A percentile compares a stretch with the other conserved stretches of the same genome.
Conservation (phyloP, 2,113 vertebrate genomes). For the Dicentrarchus labrax region DNA sequence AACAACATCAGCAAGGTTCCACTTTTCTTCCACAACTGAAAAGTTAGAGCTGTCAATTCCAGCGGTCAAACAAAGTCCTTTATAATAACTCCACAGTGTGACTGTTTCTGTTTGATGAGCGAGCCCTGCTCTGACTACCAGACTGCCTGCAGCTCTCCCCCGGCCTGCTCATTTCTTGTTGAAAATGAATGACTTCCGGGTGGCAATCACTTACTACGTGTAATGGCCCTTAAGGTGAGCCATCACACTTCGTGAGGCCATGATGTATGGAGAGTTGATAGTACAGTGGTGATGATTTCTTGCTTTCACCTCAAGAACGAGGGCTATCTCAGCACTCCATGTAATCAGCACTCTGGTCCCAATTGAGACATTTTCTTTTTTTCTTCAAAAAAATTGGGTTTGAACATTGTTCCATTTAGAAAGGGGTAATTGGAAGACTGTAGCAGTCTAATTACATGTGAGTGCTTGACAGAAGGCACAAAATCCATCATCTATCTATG, state of each 20-base stretch:
- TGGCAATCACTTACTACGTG: constrained; percentile 37
- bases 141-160: constrained; percentile 20
- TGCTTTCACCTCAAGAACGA: neutral
- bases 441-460: constrained; percentile 34
- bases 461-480: constrained; percentile 51
- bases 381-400: constrained; percentile 20
- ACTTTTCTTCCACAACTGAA: neutral
- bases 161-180: constrained; percentile 28
- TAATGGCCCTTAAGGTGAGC: constrained; percentile 50
- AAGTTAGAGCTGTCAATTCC: constrained; percentile 29
- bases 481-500: constrained; percentile 38
- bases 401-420: constrained; percentile 13
- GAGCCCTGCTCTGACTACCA: neutral
- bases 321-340: neutral
- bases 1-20: neutral
- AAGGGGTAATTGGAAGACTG: constrained; percentile 24
- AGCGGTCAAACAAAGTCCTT: constrained; percentile 18
- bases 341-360: constrained; percentile 9
- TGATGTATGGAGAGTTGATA: constrained; percentile 15
- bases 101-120: constrained; percentile 35
- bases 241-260: constrained; percentile 30
- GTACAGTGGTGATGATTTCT: neutral
- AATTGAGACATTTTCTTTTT: neutral
- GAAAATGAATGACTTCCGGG: constrained; percentile 50
- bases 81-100: constrained; percentile 1